These are phyloP conservation scores for Podarcis lilfordi DNA, from an alignment of 2,797 vertebrate genomes.

Conservation along the genomic window DNA sequence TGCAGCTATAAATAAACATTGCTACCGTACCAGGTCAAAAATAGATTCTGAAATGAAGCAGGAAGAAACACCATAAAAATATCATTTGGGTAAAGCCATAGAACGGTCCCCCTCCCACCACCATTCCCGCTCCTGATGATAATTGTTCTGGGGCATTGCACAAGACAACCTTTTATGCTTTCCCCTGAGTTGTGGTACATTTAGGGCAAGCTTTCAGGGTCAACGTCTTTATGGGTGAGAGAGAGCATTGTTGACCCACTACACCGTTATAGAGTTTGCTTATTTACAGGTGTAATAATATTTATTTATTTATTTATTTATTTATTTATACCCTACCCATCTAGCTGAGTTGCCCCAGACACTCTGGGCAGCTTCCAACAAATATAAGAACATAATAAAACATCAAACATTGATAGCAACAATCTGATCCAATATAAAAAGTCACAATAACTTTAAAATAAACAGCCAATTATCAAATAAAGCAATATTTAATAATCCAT, in stretches of 20 bases:
- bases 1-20: slow-evolving; percentile 57
- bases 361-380: too few species aligned
- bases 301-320: too few species aligned
- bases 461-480: too few species aligned
- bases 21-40: slow-evolving; percentile 46
- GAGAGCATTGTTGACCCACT: neutral
- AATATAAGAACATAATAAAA: too few species aligned
- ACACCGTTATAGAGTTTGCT: neutral
- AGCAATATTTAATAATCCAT: too few species aligned
- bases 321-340: too few species aligned
- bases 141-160: slow-evolving; percentile 23
- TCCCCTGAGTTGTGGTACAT: neutral
- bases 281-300: neutral
- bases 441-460: too few species aligned
- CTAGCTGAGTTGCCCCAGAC: too few species aligned
- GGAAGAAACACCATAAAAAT: slow-evolving; percentile 37
- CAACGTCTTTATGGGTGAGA: neutral
- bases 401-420: too few species aligned
- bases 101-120: neutral
- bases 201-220: neutral
- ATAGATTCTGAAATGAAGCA: slow-evolving; percentile 48
- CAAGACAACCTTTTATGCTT: neutral
- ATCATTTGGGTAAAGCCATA: slow-evolving; percentile 16
- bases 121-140: neutral
- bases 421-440: too few species aligned